Base-by-base conservation (phyloP, 2,797 vertebrate species). In the Parambassis ranga region DNA sequence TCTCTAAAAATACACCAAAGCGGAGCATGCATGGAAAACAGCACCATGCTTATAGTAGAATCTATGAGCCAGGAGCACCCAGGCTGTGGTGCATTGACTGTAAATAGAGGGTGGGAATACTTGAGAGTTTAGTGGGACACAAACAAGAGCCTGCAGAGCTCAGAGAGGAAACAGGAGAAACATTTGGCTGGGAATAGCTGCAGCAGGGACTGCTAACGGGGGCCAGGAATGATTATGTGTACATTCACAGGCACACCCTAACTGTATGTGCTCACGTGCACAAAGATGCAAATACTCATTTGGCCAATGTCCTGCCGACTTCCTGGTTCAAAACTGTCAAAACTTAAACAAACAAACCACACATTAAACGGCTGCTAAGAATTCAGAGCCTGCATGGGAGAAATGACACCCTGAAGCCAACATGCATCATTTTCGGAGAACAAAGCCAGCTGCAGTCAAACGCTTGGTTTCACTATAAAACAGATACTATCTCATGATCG, bases 1-100 rank as follows among this genome's bases (percentile, higher is more conserved):
- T 43, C 22, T 24, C 58, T 75, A 73, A 72, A 75, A 72, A 70
- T 71, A 66, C 41, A n/a, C n/a, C n/a, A n/a, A n/a, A 31, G 4
- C 0, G 23, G 15, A 48, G 36, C 35, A 10, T 9, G 3, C 8
- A 19, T n/a, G n/a, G 23, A 43, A 51, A 77, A 49, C 38, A 32
- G 7, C 33, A 11, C n/a, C n/a, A n/a, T n/a, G n/a, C n/a, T n/a
- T n/a, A n/a, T n/a, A n/a, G n/a, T n/a, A n/a, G n/a, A n/a, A n/a
- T n/a, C n/a, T n/a, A n/a, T n/a, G n/a, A n/a, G n/a, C n/a, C n/a
- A n/a, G n/a, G n/a, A n/a, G n/a, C n/a, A n/a, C n/a, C n/a, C n/a
- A n/a, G n/a, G 18, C 55, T 2, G 0, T 4, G 14, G 31, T 3
- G 23, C 19, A n/a, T 36, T 7, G 22, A 51, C 56, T 48, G 22